These are phyloP conservation scores for Syrista parreyssii DNA, from an alignment of 2,888 invertebrate species.

Conservation along the genomic window DNA sequence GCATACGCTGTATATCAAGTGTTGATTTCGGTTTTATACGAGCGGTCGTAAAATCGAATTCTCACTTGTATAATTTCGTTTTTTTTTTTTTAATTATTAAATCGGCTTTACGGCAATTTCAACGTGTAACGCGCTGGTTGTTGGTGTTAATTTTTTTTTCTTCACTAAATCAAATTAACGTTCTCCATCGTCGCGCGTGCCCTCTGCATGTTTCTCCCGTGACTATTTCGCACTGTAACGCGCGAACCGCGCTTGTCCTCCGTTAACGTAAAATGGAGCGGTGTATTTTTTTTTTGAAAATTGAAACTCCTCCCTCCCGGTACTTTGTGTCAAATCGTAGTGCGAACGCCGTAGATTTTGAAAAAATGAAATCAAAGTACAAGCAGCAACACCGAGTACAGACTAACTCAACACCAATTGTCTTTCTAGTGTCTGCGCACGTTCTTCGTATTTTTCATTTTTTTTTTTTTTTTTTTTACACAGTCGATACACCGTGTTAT, in stretches of 20 bases:
- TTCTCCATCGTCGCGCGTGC: too few species aligned
- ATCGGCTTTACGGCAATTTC: background rate
- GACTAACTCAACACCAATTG: slow-evolving; percentile 12
- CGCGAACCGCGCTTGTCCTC: background rate
- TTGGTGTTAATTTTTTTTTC: background rate
- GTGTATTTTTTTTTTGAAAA: background rate
- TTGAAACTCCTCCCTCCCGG: background rate
- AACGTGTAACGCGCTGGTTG: background rate
- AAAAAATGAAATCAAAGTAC: too few species aligned
- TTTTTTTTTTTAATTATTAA: background rate
- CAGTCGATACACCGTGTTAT: slow-evolving; percentile 5
- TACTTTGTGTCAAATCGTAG: background rate
- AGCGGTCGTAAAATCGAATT: slow-evolving; percentile 22
- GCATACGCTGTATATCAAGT: background rate
- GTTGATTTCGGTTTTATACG: slow-evolving; percentile 15
- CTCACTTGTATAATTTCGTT: background rate
- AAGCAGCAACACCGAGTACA: too few species aligned
- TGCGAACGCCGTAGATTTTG: too few species aligned
- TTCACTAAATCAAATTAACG: background rate
- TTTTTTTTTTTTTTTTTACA: slow-evolving; percentile 5
- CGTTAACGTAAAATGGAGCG: background rate
- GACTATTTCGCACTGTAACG: background rate
- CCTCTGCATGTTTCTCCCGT: background rate
- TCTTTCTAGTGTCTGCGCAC: slow-evolving; percentile 14
- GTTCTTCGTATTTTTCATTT: background rate